Conservation (phyloP, 2,888 invertebrate species). For the Tachina grossa region DNA sequence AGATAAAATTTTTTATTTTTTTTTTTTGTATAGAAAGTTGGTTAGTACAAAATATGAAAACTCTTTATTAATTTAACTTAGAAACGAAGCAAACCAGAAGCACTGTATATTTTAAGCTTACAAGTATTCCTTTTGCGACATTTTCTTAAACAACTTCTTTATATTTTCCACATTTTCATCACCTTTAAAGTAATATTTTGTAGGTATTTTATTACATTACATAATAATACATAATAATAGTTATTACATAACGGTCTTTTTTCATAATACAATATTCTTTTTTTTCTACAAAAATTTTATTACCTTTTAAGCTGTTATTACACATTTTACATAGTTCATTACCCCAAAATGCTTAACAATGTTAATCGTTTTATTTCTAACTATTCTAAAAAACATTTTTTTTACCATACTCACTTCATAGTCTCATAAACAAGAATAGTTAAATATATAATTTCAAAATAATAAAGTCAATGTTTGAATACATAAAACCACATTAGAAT, state of each 20-base stretch:
- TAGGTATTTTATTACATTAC: neutral
- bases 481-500: slow-evolving; percentile 40
- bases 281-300: neutral
- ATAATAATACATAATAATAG: slow-evolving; percentile 13
- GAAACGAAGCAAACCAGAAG: too few species aligned
- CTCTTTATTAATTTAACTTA: too few species aligned
- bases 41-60: too few species aligned
- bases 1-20: too few species aligned
- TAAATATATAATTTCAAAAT: slow-evolving; percentile 51
- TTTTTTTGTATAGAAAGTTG: neutral
- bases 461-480: slow-evolving; percentile 55
- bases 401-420: slow-evolving; percentile 6
- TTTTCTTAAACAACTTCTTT: too few species aligned
- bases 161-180: too few species aligned
- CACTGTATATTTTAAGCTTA: too few species aligned
- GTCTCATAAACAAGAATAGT: slow-evolving; percentile 54
- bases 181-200: too few species aligned
- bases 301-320: slow-evolving; percentile 27
- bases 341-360: slow-evolving; percentile 29
- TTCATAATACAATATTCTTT: neutral
- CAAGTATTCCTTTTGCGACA: too few species aligned
- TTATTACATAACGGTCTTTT: slow-evolving; percentile 34
- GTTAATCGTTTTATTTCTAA: slow-evolving; percentile 10
- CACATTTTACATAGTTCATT: slow-evolving; percentile 66
- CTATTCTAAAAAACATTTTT: neutral